Evolutionary conservation across 53 echinoderm and acorn worm genomes (phyloP), one percentile per base, ranked within the genome.

Genomic region (Arbacia lixula): DNA sequence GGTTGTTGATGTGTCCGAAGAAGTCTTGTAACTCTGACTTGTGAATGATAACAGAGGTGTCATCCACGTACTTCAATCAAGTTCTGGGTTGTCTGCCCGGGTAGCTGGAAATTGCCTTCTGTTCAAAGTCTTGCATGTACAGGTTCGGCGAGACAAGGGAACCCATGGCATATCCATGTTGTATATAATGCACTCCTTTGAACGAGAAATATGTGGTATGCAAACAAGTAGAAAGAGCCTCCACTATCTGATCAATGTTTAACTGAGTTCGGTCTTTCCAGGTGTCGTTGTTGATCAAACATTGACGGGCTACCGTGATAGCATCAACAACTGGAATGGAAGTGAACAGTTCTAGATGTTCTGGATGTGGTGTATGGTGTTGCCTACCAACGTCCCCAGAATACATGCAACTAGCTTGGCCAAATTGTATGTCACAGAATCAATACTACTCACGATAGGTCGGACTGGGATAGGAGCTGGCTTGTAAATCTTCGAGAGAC

Each of bases 401-500:
- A n/a, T 49, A 10, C 16, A 16, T 49, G 49, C 49, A 49, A 49
- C 49, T 16, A 49, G 16, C 16, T 72, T 43, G 51, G 73, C 73
- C 20, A 72, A 20, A 72, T 72, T 72, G n/a, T 41, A 72, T 5
- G 73, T 43, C 6, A 72, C 73, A 72, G 43, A 39, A 43, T n/a
- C 73, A 37, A 72, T 72, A n/a, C 49, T 43, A 37, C 49, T 72
- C 20, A 72, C 73, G 4, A 72, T 72, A 10, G 73, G 73, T 8
- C 49, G 73, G 4, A 72, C 73, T 6, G 73, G 73, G 19, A 72
- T 72, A 6, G 52, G 76, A 53, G 19, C 76, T 5, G 53, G 54
- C 34, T 76, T 76, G 76, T 76, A 54, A 12, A 76, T 53, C 35
- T 76, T 76, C 21, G 76, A 54, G 3, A 76, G 29, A 12, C 76